Evolutionary conservation across 2,797 vertebrate species (phyloP).

Genomic region (Hozukius guyotensis): DNA sequence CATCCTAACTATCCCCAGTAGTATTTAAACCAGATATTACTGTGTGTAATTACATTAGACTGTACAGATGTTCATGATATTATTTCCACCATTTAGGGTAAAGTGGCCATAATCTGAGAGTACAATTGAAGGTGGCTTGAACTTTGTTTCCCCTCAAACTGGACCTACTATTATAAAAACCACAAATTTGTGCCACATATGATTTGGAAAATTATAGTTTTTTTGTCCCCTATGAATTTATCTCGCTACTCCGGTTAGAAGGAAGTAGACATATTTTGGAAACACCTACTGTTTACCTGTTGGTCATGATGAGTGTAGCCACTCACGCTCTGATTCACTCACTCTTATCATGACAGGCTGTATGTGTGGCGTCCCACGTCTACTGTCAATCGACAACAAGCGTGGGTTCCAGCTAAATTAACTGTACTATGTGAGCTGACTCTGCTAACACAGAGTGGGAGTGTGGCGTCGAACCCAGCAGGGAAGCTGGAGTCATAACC

Average conservation of each 20-base stretch:
- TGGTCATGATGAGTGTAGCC: neutral
- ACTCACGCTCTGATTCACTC: conserved; percentile 25
- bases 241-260: neutral
- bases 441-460: conserved; percentile 42
- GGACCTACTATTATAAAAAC: neutral
- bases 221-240: neutral
- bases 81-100: neutral
- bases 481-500: conserved; percentile 27
- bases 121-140: neutral
- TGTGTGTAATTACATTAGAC: conserved; percentile 6
- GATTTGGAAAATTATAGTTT: neutral
- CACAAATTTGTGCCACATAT: neutral
- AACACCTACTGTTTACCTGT: neutral
- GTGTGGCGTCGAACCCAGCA: conserved; percentile 43
- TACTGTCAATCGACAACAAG: neutral
- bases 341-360: conserved; percentile 1
- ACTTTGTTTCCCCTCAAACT: neutral
- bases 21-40: neutral
- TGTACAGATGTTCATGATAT: conserved; percentile 13
- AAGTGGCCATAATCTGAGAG: neutral
- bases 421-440: conserved; percentile 31
- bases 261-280: neutral
- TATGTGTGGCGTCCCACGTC: conserved; percentile 34
- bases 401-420: conserved; percentile 33
- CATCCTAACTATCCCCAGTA: no score